Evolutionary conservation across 2,113 vertebrate species (phyloP).

Genomic region (Tragulus kanchil): DNA sequence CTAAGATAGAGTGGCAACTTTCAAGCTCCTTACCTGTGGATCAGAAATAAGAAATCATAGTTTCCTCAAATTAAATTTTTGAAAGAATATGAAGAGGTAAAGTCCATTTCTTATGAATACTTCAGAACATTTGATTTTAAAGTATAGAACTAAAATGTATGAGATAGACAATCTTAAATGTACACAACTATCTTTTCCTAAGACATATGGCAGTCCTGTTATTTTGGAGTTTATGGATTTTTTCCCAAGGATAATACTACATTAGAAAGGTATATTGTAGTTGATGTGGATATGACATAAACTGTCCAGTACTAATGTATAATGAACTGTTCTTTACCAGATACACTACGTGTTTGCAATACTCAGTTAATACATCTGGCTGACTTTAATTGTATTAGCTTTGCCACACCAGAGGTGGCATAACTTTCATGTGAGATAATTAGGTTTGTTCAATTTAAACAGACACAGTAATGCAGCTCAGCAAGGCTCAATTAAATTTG

Average conservation of each 20-base stretch:
- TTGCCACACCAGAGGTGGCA: conserved; percentile 88
- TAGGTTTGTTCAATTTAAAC: conserved; percentile 89
- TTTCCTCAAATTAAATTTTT: not conserved
- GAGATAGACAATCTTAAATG: not conserved
- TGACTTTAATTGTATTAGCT: conserved; percentile 88
- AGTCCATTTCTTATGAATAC: not conserved
- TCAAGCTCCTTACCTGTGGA: not conserved
- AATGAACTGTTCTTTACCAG: conserved; percentile 81
- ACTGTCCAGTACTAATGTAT: conserved; percentile 82
- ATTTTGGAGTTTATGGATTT: not conserved
- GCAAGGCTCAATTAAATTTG: conserved; percentile 88
- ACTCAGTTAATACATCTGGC: conserved; percentile 86
- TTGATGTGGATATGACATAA: conserved; percentile 72
- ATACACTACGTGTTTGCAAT: conserved; percentile 85
- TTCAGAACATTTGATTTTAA: conserved; percentile 44
- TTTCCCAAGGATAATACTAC: conserved; percentile 21
- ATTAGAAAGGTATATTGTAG: conserved; percentile 59
- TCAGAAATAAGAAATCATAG: not conserved
- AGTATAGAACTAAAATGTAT: not conserved
- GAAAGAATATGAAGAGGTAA: not conserved
- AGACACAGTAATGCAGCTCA: conserved; percentile 89
- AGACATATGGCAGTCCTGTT: not conserved
- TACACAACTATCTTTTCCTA: not conserved
- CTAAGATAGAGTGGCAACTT: not conserved
- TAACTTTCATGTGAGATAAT: conserved; percentile 89